Percentiles rank a stretch among this genome's conserved stretches.
Evolutionary conservation across 2,797 vertebrate species (phyloP).

Genomic region (Emys orbicularis): DNA sequence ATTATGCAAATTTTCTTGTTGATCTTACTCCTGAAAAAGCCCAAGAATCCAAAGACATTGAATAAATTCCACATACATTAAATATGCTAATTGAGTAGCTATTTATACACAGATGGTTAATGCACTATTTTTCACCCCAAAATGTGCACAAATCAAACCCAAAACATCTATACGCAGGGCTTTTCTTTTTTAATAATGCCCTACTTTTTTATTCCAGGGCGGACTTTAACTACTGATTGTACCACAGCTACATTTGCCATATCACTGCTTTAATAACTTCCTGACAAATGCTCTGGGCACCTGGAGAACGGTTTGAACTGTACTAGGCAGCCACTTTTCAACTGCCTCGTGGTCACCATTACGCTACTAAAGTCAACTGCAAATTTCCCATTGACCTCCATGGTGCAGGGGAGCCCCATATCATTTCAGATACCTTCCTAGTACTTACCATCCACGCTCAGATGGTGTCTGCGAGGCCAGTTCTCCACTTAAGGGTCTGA

Average conservation of each 20-base stretch:
- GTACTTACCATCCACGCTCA: neutral
- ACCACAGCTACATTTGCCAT: neutral
- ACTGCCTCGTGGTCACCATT: neutral
- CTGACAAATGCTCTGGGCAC: neutral
- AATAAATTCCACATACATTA: conserved; percentile 28
- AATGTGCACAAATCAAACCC: neutral
- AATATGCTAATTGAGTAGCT: conserved; percentile 5
- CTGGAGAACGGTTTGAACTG: neutral
- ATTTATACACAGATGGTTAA: neutral
- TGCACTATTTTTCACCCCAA: neutral
- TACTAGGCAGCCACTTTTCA: neutral
- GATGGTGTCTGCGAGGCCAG: neutral
- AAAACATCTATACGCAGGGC: neutral
- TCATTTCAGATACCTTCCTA: neutral
- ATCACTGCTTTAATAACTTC: neutral
- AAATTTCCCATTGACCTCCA: neutral
- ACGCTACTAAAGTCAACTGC: neutral
- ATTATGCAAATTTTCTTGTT: neutral
- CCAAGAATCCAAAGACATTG: neutral
- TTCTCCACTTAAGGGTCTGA: neutral
- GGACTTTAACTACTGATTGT: neutral
- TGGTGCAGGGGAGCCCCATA: rapidly evolving
- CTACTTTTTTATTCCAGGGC: neutral
- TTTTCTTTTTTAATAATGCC: neutral
- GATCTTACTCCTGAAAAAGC: conserved; percentile 14